Percentiles rank a stretch among this genome's conserved stretches.
These are phyloP conservation scores for Pseudeuparius sepicola DNA, from an alignment of 2,888 invertebrate genomes.

Conservation along the genomic window DNA sequence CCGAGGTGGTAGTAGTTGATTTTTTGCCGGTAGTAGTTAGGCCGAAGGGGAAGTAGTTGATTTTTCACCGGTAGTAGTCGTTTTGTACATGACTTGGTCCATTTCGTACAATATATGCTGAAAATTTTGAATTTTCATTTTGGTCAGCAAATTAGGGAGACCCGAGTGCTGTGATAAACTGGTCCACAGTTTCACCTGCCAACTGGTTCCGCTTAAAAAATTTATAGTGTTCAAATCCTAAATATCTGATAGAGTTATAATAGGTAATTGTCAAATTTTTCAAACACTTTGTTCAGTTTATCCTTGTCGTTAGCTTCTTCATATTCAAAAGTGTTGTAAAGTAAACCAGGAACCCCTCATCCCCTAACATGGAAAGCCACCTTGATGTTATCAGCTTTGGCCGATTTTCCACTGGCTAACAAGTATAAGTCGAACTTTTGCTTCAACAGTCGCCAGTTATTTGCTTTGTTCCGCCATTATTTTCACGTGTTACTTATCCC, in stretches of 20 bases:
- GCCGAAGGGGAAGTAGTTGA: no score
- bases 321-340: slow-evolving; percentile 22
- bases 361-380: slow-evolving; percentile 21
- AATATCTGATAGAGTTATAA: slow-evolving; percentile 19
- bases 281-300: slow-evolving; percentile 11
- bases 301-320: slow-evolving; percentile 12
- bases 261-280: slow-evolving; percentile 19
- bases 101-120: no score
- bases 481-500: no score
- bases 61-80: no score
- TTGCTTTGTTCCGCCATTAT: no score
- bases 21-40: no score
- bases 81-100: no score
- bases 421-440: slow-evolving; percentile 24
- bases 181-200: slow-evolving; percentile 17
- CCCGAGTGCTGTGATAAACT: slow-evolving; percentile 19
- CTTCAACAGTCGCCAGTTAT: slow-evolving; percentile 22
- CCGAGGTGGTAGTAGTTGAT: no score
- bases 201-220: slow-evolving; percentile 21
- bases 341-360: slow-evolving; percentile 17
- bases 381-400: slow-evolving; percentile 19
- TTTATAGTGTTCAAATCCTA: slow-evolving; percentile 21
- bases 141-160: no score
- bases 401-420: slow-evolving; percentile 21
- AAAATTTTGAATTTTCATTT: no score